Percentiles rank a stretch among this genome's conserved stretches.
Evolutionary conservation across 2,113 vertebrate species (phyloP).

Genomic region (Synchiropus splendidus): DNA sequence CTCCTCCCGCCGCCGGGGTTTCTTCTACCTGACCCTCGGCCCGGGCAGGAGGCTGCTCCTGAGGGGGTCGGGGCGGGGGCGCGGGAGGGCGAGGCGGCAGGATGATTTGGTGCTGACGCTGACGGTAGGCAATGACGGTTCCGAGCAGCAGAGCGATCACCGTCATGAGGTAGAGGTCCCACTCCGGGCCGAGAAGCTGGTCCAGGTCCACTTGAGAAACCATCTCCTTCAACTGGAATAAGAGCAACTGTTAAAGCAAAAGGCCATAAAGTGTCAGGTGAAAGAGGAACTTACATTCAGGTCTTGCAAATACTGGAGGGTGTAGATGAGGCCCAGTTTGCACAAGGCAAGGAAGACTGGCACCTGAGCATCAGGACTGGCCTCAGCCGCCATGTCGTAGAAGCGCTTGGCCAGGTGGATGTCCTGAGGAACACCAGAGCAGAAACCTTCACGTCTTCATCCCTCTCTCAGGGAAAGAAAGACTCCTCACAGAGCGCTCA

Average conservation of each 20-base stretch:
- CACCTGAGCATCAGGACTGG: slow-evolving; percentile 93
- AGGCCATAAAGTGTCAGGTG: background rate
- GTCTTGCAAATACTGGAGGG: slow-evolving; percentile 82
- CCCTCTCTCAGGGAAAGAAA: too few relatives aligned
- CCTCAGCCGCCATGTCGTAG: slow-evolving; percentile 98
- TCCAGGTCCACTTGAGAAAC: slow-evolving; percentile 87
- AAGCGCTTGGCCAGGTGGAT: slow-evolving; percentile 96
- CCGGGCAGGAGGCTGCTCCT: slow-evolving; percentile 32
- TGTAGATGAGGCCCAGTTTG: slow-evolving; percentile 85
- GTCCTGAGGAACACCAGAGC: slow-evolving; percentile 66
- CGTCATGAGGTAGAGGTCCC: slow-evolving; percentile 99
- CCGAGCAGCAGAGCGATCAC: slow-evolving; percentile 90
- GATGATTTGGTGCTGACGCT: slow-evolving; percentile 86
- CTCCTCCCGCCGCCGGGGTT: slow-evolving; percentile 15
- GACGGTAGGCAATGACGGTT: slow-evolving; percentile 92
- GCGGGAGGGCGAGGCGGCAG: slow-evolving; percentile 48
- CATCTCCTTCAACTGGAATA: slow-evolving; percentile 75
- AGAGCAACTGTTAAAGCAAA: background rate
- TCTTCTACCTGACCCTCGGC: slow-evolving; percentile 34
- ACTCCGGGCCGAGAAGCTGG: slow-evolving; percentile 91
- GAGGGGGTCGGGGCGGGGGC: slow-evolving; percentile 53
- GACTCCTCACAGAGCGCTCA: slow-evolving; percentile 53
- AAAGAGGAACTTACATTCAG: slow-evolving; percentile 78
- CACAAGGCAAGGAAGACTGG: slow-evolving; percentile 93
- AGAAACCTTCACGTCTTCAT: too few relatives aligned